Evolutionary conservation across 2,113 vertebrate genomes (phyloP).

Genomic region (Axis porcinus): DNA sequence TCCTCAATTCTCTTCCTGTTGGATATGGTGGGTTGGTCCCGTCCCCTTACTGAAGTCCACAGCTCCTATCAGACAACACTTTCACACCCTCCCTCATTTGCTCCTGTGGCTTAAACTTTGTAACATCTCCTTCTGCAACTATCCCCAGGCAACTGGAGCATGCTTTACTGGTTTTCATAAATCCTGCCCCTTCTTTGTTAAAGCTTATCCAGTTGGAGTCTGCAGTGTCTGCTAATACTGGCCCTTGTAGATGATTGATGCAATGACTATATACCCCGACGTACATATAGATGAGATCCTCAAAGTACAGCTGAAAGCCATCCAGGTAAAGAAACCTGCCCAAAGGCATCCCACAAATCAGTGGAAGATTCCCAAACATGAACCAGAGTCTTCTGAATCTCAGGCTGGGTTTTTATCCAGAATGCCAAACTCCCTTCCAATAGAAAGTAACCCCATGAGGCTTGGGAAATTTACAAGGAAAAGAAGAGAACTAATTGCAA

Average conservation of each 20-base stretch:
- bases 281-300: neutral
- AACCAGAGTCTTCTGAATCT: neutral
- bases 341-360: neutral
- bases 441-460: neutral
- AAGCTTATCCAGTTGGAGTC: neutral
- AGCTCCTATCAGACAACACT: no score
- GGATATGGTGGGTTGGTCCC: neutral
- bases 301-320: neutral
- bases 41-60: neutral
- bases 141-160: neutral
- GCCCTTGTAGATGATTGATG: neutral
- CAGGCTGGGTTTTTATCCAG: neutral
- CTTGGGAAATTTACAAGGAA: neutral
- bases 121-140: neutral
- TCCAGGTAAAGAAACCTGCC: neutral
- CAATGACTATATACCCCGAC: neutral
- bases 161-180: neutral
- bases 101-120: no score
- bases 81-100: neutral
- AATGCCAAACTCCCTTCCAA: neutral
- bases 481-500: neutral
- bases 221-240: neutral
- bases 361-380: neutral
- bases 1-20: neutral
- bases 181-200: neutral